Evolutionary conservation across 2,113 vertebrate genomes (phyloP), one percentile per base, ranked within the genome.

Genomic region (Corydoras sp.): DNA sequence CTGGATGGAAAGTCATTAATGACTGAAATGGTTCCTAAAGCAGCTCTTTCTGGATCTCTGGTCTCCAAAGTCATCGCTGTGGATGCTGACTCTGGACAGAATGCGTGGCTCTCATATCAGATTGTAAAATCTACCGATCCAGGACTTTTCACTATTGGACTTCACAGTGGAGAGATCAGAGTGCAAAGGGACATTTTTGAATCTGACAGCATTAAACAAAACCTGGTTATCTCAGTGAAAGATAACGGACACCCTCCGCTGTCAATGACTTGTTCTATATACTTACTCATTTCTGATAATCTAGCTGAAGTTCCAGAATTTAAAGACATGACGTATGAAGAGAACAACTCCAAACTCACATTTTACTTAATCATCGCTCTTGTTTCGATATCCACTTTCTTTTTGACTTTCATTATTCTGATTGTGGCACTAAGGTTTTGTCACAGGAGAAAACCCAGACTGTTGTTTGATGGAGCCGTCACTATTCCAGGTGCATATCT

Each of bases 91-190:
- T 86, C 88, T 49, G 92, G 92, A 24, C 90, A 92, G 84, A 93
- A 92, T 0, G 90, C 91, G 58, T 93, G 92, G 92, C 89, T 93
- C 65, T 90, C 89, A 61, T 93, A 92, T 13, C 86, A 83, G 35
- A 84, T 93, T 14, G 11, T 89, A 69, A 88, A 90, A 71, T 89
- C 89, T 61, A 81, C 91, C 9, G 89, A 93, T 78, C 81, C 90
- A 31, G 89, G 88, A 72, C 90, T 93, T 68, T 93, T 93, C 78
- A 77, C 78, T 0, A 88, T 94, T 48, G 90, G 88, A 62, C 83
- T 89, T 59, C 89, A 92, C 81, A 93, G 77, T 0, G 93, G 92
- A 69, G 92, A 94, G 77, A 85, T 94, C 74, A 86, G 86, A 81
- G 92, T 88, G 0, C 86, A 88, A 54, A 88, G 92, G 12, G 86